Evolutionary conservation across 2,888 invertebrate species (phyloP).

Genomic region (Agrochola lota): DNA sequence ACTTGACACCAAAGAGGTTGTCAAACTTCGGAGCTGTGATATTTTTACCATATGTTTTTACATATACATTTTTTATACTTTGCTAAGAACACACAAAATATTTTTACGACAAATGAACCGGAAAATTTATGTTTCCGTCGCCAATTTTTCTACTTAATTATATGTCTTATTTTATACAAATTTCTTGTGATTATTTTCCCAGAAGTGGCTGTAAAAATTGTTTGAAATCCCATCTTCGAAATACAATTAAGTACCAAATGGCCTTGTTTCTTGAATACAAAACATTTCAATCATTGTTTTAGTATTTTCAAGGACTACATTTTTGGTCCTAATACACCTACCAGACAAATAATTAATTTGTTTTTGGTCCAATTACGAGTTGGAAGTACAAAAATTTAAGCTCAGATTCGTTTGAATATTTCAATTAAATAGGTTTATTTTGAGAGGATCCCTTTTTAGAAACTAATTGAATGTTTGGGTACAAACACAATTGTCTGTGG

Average conservation of each 20-base stretch:
- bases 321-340: slow-evolving; percentile 23
- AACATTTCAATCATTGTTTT: slow-evolving; percentile 4
- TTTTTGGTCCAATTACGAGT: slow-evolving; percentile 45
- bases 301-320: slow-evolving; percentile 21
- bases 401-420: slow-evolving; percentile 49
- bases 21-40: slow-evolving; percentile 28
- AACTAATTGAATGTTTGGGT: slow-evolving; percentile 50
- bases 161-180: not conserved
- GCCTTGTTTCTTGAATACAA: slow-evolving; percentile 15
- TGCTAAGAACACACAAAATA: not conserved
- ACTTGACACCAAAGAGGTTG: slow-evolving; percentile 70
- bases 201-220: not conserved
- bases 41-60: not conserved
- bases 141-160: not conserved
- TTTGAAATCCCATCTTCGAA: not conserved
- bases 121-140: not conserved
- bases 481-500: slow-evolving; percentile 24
- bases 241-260: slow-evolving; percentile 17
- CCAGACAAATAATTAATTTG: slow-evolving; percentile 44
- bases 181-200: not conserved
- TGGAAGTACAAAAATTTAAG: slow-evolving; percentile 29
- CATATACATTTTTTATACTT: not conserved
- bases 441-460: slow-evolving; percentile 35
- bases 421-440: slow-evolving; percentile 52
- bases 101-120: not conserved